Conservation (phyloP, 2,797 vertebrate genomes). For the Somateria mollissima region DNA sequence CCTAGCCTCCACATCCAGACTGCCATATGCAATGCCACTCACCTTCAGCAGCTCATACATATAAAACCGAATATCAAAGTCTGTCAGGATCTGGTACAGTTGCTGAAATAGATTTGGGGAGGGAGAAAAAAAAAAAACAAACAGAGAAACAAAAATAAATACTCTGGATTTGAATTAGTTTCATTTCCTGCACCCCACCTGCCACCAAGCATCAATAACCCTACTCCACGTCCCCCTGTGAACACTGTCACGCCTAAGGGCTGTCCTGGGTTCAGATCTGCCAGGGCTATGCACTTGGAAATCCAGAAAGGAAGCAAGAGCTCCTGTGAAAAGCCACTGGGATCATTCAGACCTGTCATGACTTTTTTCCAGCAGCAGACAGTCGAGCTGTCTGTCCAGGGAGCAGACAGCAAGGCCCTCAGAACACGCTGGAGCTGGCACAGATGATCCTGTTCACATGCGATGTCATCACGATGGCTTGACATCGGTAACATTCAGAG, state of each 20-base stretch:
- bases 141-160: conserved; percentile 38
- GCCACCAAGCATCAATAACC: not conserved
- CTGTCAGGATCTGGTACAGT: conserved; percentile 98
- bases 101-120: conserved; percentile 83
- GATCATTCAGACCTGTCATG: not conserved
- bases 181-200: not conserved
- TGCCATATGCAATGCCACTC: conserved; percentile 62
- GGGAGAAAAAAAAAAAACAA: not conserved
- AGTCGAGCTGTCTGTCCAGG: not conserved
- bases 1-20: not conserved
- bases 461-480: not conserved
- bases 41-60: conserved; percentile 99
- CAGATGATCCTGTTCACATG: not conserved
- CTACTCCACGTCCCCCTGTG: not conserved
- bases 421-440: not conserved
- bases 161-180: not conserved
- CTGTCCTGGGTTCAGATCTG: not conserved
- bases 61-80: conserved; percentile 98
- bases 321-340: not conserved
- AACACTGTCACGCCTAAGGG: not conserved
- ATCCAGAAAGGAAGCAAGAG: not conserved
- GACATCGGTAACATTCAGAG: not conserved
- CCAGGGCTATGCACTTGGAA: not conserved
- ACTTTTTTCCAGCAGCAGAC: not conserved
- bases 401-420: not conserved